Base-by-base conservation (phyloP, 1,140 invertebrate genomes). In the Drosophila murphyi region DNA sequence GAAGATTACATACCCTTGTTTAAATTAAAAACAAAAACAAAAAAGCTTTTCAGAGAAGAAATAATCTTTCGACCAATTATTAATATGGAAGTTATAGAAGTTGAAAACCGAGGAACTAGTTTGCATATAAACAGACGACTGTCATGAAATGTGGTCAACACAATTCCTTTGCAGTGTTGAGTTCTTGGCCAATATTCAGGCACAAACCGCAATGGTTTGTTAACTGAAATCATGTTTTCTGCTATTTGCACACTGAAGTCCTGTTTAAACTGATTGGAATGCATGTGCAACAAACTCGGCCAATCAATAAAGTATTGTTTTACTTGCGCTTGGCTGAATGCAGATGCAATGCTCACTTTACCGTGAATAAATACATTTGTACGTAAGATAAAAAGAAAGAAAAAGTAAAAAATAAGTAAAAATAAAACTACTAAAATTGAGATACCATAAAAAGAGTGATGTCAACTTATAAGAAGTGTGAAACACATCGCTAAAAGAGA, bases 301-400 rank as follows among this genome's bases (percentile, higher is more conserved):
- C 57, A 60, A 48, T 60, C 57, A 60, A 60, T 60, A 60, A 60
- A 60, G 48, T 60, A 35, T 34, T 48, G 48, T 60, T 48, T 60
- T 48, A 35, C 12, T 48, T 48, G 57, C 57, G 57, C 57, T 60
- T 48, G 57, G 12, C 43, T 60, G 32, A 32, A n/a, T 60, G 6
- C 56, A 47, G 56, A n/a, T 8, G n/a, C 39, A 34, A 37, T 28
- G 10, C 4, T 34, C 39, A 7, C n/a, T 45, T 8, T 31, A 59
- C n/a, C 31, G n/a, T 45, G n/a, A 31, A 41, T 31, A 57, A 59
- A 43, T 32, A 57, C 43, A 45, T 45, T 8, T 32, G 31, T 34
- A 12, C n/a, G 39, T n/a, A 34, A 43, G 20, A 41, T 39, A n/a
- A 4, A n/a, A 8, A 10, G 10, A 3, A 8, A 39, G 37, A 7